A percentile compares a stretch with the other conserved stretches of the same genome.
These are phyloP conservation scores for Dendrocincla fuliginosa DNA, from an alignment of 2,797 vertebrate genomes.

Conservation along the genomic window DNA sequence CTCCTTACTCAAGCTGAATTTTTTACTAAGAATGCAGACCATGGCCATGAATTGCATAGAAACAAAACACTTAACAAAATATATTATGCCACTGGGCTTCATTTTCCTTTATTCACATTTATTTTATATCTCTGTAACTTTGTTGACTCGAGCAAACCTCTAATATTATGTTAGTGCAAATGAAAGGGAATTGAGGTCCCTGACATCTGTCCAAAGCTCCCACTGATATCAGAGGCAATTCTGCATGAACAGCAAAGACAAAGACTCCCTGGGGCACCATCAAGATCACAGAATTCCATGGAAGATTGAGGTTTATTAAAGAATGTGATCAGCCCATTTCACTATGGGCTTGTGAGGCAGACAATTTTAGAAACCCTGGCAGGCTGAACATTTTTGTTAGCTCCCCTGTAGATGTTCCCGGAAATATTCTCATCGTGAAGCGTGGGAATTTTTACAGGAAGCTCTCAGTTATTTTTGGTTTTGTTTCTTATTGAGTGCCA, in stretches of 20 bases:
- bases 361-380: conserved; percentile 63
- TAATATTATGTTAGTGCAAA: conserved; percentile 57
- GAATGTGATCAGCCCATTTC: conserved; percentile 60
- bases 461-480: conserved; percentile 56
- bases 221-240: conserved; percentile 64
- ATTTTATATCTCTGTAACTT: conserved; percentile 32
- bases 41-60: not conserved
- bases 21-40: not conserved
- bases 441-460: conserved; percentile 67
- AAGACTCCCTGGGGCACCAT: conserved; percentile 62
- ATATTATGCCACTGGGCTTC: conserved; percentile 34
- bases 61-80: conserved; percentile 15
- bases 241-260: conserved; percentile 64
- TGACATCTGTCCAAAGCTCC: conserved; percentile 64
- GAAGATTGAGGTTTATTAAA: conserved; percentile 72
- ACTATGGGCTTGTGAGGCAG: conserved; percentile 15
- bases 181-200: conserved; percentile 49
- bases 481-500: conserved; percentile 29
- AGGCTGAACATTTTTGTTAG: conserved; percentile 60
- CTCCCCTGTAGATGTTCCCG: conserved; percentile 64
- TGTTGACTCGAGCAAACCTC: conserved; percentile 45
- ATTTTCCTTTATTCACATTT: conserved; percentile 35
- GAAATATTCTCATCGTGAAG: conserved; percentile 61
- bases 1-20: not conserved
- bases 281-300: conserved; percentile 69